Percentiles rank a stretch among this genome's conserved stretches.
Conservation (phyloP, 2,113 vertebrate species). For the Lutjanus erythropterus region DNA sequence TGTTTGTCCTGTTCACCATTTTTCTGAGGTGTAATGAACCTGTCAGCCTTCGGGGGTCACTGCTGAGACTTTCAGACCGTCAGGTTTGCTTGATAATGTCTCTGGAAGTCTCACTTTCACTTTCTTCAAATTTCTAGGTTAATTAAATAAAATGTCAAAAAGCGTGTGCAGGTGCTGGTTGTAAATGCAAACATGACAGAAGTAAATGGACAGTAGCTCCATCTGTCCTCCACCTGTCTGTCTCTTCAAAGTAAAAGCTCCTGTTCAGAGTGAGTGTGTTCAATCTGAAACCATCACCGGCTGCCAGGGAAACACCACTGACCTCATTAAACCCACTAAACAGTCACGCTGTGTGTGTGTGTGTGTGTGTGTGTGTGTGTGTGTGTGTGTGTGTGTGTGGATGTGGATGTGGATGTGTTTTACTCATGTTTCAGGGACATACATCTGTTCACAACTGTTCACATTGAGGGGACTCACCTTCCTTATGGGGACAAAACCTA, state of each 20-base stretch:
- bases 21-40: too few species aligned
- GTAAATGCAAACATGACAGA: neutral
- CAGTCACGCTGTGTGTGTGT: neutral
- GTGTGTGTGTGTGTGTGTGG: slow-evolving; percentile 2
- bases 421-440: too few species aligned
- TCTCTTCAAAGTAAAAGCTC: too few species aligned
- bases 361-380: slow-evolving; percentile 5
- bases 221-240: neutral
- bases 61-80: too few species aligned
- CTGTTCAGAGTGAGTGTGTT: neutral
- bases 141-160: neutral
- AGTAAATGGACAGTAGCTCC: neutral
- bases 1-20: too few species aligned
- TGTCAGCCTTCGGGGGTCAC: neutral
- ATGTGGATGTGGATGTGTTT: too few species aligned
- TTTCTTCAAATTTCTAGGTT: neutral
- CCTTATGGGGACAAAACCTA: too few species aligned
- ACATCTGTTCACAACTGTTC: too few species aligned
- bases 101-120: too few species aligned
- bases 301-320: neutral
- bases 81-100: too few species aligned
- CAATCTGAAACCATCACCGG: neutral
- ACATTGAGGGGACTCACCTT: too few species aligned
- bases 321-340: slow-evolving; percentile 16
- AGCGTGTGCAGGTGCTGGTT: neutral